Evolutionary conservation across 2,797 vertebrate genomes (phyloP).

Genomic region (Chaetodon trifasciatus): DNA sequence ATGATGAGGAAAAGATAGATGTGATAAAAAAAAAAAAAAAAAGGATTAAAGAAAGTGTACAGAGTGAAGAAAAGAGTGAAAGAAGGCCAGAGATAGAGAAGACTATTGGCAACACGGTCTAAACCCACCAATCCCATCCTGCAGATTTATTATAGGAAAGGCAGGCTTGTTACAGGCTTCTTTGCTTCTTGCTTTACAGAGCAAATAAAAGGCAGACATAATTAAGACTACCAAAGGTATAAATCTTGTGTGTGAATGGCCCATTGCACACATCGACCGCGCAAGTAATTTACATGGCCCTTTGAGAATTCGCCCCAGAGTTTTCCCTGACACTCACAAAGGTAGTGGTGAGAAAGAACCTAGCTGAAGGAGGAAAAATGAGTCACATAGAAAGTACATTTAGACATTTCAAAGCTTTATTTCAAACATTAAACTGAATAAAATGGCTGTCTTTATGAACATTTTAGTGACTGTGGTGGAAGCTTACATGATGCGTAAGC

Average conservation of each 20-base stretch:
- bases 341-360: constrained; percentile 39
- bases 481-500: constrained; percentile 11
- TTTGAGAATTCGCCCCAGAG: constrained; percentile 74
- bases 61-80: constrained; percentile 8
- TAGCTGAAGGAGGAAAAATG: constrained; percentile 5
- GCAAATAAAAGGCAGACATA: constrained; percentile 84
- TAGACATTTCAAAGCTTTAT: constrained; percentile 22
- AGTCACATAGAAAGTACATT: constrained; percentile 8
- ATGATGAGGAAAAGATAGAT: constrained; percentile 11
- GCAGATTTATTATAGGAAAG: constrained; percentile 73
- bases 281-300: constrained; percentile 81
- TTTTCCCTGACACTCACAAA: constrained; percentile 70
- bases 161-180: constrained; percentile 76
- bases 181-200: constrained; percentile 83
- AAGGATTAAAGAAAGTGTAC: constrained; percentile 10
- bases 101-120: constrained; percentile 54
- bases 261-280: constrained; percentile 82
- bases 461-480: constrained; percentile 19
- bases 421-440: constrained; percentile 18
- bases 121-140: constrained; percentile 56
- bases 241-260: constrained; percentile 83
- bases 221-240: constrained; percentile 83
- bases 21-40: not conserved
- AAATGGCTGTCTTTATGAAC: constrained; percentile 22
- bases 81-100: constrained; percentile 30